A percentile compares a stretch with the other conserved stretches of the same genome.
phyloP scores from a whole-genome alignment of 1,140 invertebrate genomes.

The Lithobius niger region DNA sequence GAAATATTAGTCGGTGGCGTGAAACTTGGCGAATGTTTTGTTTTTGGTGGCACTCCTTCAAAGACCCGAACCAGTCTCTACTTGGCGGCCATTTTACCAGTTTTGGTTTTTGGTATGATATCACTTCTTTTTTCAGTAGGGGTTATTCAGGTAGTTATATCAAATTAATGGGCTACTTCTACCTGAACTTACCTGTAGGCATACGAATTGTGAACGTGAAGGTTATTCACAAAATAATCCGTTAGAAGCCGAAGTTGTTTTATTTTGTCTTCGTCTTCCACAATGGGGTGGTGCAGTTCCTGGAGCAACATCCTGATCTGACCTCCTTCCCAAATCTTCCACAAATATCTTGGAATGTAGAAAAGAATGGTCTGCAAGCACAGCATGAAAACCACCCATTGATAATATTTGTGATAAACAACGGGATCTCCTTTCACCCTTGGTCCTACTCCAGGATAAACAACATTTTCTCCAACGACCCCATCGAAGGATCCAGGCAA shows the following conservation, averaged over 20 bases:
- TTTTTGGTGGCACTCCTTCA: too few relatives aligned
- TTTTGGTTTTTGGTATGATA: too few relatives aligned
- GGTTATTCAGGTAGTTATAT: too few relatives aligned
- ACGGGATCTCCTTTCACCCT: conserved; percentile 2
- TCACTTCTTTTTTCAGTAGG: too few relatives aligned
- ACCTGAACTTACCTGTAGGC: not conserved
- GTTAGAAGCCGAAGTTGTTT: not conserved
- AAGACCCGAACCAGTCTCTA: too few relatives aligned
- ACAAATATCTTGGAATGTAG: conserved; percentile 40
- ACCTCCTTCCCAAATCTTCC: conserved; percentile 25
- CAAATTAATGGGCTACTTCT: too few relatives aligned
- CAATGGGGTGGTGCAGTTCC: not conserved
- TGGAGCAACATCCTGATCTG: conserved; percentile 12
- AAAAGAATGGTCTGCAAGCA: conserved; percentile 39
- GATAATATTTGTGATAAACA: conserved; percentile 32
- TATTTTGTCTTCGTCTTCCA: not conserved
- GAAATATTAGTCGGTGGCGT: too few relatives aligned
- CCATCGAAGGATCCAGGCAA: conserved; percentile 12
- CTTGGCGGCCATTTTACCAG: too few relatives aligned
- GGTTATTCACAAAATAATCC: not conserved
- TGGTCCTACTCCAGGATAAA: not conserved
- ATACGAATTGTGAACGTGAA: not conserved
- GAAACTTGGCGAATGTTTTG: too few relatives aligned
- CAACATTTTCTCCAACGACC: not conserved
- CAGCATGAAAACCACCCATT: conserved; percentile 24